Percentiles rank a stretch among this genome's conserved stretches.
phyloP scores from a whole-genome alignment of 53 echinoderm and acorn worm species.

The Temnopleurus reevesii region DNA sequence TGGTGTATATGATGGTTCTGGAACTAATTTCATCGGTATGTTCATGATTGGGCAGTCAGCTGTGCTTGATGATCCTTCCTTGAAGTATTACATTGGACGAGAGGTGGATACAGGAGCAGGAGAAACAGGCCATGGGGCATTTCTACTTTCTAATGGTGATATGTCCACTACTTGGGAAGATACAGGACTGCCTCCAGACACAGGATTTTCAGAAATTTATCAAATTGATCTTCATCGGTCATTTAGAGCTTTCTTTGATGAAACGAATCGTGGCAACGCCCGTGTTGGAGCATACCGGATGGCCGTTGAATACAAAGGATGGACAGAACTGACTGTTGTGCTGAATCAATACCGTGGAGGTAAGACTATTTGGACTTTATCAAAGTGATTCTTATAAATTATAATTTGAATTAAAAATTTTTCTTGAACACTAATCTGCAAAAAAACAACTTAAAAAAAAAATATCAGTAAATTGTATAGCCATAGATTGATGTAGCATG shows the following conservation, averaged over 20 bases:
- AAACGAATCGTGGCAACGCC: background rate
- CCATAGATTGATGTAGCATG: too few relatives aligned
- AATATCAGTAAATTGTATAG: too few relatives aligned
- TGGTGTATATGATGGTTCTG: background rate
- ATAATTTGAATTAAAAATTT: too few relatives aligned
- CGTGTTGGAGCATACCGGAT: constrained; percentile 23
- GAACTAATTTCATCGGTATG: background rate
- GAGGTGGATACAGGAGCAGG: constrained; percentile 51
- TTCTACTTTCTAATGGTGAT: background rate
- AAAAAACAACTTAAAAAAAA: too few relatives aligned
- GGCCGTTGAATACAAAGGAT: constrained; percentile 3
- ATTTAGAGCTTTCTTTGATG: background rate
- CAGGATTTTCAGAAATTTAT: background rate
- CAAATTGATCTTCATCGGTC: background rate
- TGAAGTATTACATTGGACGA: constrained; percentile 28
- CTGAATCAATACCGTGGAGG: constrained; percentile 39
- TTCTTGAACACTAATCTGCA: too few relatives aligned
- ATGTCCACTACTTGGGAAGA: background rate
- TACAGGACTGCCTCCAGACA: constrained; percentile 23
- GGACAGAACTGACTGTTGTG: background rate
- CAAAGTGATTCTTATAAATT: too few relatives aligned
- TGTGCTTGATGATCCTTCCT: background rate
- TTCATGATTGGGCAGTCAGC: background rate
- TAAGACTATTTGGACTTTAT: too few relatives aligned
- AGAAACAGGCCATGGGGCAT: constrained; percentile 42